Evolutionary conservation across 2,113 vertebrate species (phyloP).

Genomic region (Hyperopisus bebe): DNA sequence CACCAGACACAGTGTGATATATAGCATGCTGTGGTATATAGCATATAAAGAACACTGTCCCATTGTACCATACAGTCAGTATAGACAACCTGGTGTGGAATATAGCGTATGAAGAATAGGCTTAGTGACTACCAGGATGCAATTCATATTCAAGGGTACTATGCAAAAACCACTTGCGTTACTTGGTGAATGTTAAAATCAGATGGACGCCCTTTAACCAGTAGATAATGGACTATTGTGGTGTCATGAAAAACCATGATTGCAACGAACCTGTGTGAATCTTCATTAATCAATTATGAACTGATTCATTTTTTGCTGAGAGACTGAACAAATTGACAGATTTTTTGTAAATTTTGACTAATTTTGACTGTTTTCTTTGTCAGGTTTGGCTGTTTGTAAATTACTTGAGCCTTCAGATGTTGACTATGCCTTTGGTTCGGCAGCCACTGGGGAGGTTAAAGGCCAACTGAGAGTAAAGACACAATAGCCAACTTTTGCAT

Average conservation of each 20-base stretch:
- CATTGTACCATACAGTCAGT: background rate
- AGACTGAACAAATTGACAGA: background rate
- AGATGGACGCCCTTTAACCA: background rate
- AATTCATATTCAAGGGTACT: background rate
- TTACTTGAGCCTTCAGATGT: background rate
- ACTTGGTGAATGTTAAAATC: background rate
- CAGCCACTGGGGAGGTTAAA: background rate
- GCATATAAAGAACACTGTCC: background rate
- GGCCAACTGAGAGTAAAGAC: background rate
- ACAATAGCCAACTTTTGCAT: background rate
- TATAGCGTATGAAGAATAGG: constrained; percentile 2
- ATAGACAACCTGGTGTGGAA: background rate
- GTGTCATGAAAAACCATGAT: background rate
- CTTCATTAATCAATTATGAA: background rate
- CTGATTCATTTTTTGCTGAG: background rate
- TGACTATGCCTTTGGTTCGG: background rate
- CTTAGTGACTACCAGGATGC: background rate
- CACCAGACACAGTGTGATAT: background rate
- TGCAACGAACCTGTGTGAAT: background rate
- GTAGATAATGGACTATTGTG: background rate
- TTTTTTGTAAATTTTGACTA: background rate
- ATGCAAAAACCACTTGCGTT: background rate
- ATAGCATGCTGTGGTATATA: background rate
- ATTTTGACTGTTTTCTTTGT: background rate
- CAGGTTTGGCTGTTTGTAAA: too few species aligned